Percentiles rank a stretch among this genome's conserved stretches.
phyloP scores from a whole-genome alignment of 2,888 invertebrate species.

The Hylaea fasciaria region DNA sequence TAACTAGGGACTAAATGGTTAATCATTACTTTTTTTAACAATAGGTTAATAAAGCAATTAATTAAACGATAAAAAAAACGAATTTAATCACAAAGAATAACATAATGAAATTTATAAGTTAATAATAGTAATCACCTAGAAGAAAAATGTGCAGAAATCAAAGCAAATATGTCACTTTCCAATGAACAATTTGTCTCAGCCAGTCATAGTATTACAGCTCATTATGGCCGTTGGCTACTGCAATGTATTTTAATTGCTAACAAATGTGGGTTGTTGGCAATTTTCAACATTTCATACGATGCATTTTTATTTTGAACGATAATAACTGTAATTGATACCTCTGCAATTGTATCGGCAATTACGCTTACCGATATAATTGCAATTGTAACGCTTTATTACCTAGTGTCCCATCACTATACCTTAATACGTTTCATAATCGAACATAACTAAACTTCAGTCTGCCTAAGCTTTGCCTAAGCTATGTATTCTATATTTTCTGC shows the following conservation, averaged over 20 bases:
- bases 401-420: conserved; percentile 8
- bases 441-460: too few species aligned
- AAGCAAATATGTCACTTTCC: conserved; percentile 49
- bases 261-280: conserved; percentile 38
- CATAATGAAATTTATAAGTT: too few species aligned
- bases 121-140: conserved; percentile 20
- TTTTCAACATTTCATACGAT: conserved; percentile 33
- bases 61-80: too few species aligned
- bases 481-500: too few species aligned
- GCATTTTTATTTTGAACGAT: conserved; percentile 13
- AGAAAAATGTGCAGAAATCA: conserved; percentile 37
- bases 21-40: too few species aligned
- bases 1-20: too few species aligned
- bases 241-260: conserved; percentile 55
- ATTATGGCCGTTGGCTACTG: conserved; percentile 49
- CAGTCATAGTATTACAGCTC: conserved; percentile 40
- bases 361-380: conserved; percentile 20
- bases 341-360: conserved; percentile 9
- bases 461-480: too few species aligned
- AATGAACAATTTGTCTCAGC: conserved; percentile 47
- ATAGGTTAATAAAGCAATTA: too few species aligned
- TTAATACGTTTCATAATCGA: neutral
- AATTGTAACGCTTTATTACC: conserved; percentile 15
- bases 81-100: too few species aligned
- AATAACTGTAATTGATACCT: conserved; percentile 38